Base-by-base conservation (phyloP, 37 sponge, comb jelly and placozoan genomes). In the Haliclona indistincta region DNA sequence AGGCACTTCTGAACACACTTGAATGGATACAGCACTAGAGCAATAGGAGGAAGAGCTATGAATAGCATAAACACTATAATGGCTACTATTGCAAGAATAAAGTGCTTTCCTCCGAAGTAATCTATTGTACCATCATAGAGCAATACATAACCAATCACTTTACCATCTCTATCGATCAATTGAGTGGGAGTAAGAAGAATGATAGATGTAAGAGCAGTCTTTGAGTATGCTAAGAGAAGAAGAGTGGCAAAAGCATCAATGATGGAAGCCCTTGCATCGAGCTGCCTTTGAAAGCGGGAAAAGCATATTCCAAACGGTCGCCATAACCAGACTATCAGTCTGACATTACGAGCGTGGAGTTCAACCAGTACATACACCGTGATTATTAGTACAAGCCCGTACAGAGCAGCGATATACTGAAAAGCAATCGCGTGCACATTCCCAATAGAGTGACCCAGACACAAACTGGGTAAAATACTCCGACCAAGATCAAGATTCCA, bases 211-310 rank as follows among this genome's bases (percentile, higher is more conserved):
- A 8, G 34, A 38, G 28, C 36, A 22, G 34, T n/a, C 5, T 52
- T 56, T 17, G 61, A 20, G 33, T 33, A 73, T 19, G 74, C 34
- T 20, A 73, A 38, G 23, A 56, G 35, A 38, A 33, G 23, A 11
- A 73, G 34, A 3, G 42, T 35, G 17, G 74, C 74, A 36, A 56
- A 73, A 38, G 61, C 61, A 56, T 73, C 26, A 1, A 73, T 54
- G 58, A 35, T 3, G 2, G 61, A 54, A 8, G 52, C 39, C 32
- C 40, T 73, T 26, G 74, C n/a, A 22, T 56, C n/a, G 15, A 54
- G n/a, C 29, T 20, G 34, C 13, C 42, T 13, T 19, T 36, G 25
- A 49, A 54, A 1, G 10, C 38, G 17, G 26, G 17, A 5, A n/a
- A 73, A 33, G 7, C 56, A 38, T 36, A 22, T 20, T 5, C 35